A percentile compares a stretch with the other conserved stretches of the same genome.
Evolutionary conservation across 2,888 invertebrate species (phyloP).

Genomic region (Ophion costatus): DNA sequence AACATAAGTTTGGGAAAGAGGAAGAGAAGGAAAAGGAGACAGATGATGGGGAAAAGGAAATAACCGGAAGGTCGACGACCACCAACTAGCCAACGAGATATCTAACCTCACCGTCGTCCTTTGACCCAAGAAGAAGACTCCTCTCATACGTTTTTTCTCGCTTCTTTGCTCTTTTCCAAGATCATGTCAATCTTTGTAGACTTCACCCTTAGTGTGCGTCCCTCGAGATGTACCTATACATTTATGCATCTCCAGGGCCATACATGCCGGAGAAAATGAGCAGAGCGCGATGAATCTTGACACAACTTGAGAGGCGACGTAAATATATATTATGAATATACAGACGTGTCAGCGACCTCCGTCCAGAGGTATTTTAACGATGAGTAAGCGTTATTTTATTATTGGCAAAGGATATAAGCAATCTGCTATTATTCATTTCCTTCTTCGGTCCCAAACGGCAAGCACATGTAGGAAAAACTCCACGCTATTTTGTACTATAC

Average conservation of each 20-base stretch:
- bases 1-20: conserved; percentile 40
- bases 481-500: too few relatives aligned
- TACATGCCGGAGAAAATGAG: conserved; percentile 9
- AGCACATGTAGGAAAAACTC: too few relatives aligned
- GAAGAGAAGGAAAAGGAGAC: conserved; percentile 20
- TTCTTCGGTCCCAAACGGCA: too few relatives aligned
- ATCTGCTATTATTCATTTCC: too few relatives aligned
- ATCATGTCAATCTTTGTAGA: conserved; percentile 38
- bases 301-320: background rate
- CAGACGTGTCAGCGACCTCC: conserved; percentile 32
- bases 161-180: conserved; percentile 9
- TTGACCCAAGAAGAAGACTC: conserved; percentile 43
- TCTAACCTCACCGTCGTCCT: conserved; percentile 40
- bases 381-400: background rate
- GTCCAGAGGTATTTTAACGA: background rate
- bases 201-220: conserved; percentile 24
- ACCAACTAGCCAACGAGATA: conserved; percentile 37
- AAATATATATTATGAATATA: background rate
- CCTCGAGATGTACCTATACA: conserved; percentile 7
- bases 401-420: too few relatives aligned
- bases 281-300: conserved; percentile 28
- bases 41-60: conserved; percentile 9
- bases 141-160: conserved; percentile 37
- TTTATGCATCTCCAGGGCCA: conserved; percentile 42
- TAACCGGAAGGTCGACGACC: conserved; percentile 55